These are phyloP conservation scores for Torymus texanus DNA, from an alignment of 2,888 invertebrate species.

Conservation along the genomic window DNA sequence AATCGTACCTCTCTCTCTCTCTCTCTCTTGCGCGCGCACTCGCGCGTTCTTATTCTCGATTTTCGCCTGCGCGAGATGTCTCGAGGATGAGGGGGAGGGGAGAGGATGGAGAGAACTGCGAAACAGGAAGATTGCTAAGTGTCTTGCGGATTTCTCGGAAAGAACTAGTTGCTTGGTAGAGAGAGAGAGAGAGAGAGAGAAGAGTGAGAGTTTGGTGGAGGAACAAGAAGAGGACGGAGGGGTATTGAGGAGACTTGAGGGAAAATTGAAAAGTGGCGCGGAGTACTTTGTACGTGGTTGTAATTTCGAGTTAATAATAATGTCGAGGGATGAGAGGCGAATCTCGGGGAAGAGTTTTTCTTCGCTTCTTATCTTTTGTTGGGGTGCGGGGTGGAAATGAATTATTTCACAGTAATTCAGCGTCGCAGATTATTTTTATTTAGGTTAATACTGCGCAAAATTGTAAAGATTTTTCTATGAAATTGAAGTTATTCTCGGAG, in stretches of 20 bases:
- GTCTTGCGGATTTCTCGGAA: slow-evolving; percentile 24
- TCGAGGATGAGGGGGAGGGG: background rate
- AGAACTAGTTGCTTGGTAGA: background rate
- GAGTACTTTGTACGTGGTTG: background rate
- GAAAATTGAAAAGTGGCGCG: no score
- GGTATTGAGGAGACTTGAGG: no score
- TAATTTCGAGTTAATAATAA: background rate
- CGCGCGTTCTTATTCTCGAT: background rate
- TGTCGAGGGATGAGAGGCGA: no score
- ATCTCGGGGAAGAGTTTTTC: no score
- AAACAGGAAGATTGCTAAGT: slow-evolving; percentile 31
- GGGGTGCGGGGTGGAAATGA: background rate
- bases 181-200: no score
- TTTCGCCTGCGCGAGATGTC: background rate
- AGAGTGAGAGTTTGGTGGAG: no score
- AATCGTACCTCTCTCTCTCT: slow-evolving; percentile 27
- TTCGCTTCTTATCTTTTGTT: background rate
- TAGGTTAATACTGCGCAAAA: no score
- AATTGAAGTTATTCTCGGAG: no score
- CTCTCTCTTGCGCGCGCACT: background rate
- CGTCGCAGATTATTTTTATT: no score
- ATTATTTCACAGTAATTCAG: no score
- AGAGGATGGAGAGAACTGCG: background rate
- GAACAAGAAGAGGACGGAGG: no score
- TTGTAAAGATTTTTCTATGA: no score